Percentiles rank a stretch among this genome's conserved stretches.
Evolutionary conservation across 2,113 vertebrate genomes (phyloP).

Genomic region (Hippoglossus stenolepis): DNA sequence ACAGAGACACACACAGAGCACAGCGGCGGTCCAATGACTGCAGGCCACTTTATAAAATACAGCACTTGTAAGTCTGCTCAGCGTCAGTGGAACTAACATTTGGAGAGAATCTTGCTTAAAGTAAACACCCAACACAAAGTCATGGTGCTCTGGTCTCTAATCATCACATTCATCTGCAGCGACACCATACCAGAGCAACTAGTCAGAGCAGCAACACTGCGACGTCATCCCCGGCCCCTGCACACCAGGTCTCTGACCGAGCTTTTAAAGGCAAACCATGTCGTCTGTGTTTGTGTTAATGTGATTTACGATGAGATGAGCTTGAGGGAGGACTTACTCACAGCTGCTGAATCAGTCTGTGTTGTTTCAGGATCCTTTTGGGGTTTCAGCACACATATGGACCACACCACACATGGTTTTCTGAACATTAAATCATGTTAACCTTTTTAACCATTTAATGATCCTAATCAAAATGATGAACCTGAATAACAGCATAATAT

Average conservation of each 20-base stretch:
- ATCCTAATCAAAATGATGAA: too few relatives aligned
- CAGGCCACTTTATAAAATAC: constrained; percentile 15
- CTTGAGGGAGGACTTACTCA: background rate
- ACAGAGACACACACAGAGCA: background rate
- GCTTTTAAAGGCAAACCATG: constrained; percentile 53
- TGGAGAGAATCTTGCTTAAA: constrained; percentile 34
- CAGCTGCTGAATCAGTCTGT: background rate
- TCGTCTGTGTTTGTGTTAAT: constrained; percentile 46
- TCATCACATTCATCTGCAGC: background rate
- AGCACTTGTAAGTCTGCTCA: constrained; percentile 53
- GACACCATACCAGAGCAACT: constrained; percentile 31
- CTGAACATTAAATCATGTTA: too few relatives aligned
- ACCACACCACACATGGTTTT: too few relatives aligned
- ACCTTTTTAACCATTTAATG: too few relatives aligned
- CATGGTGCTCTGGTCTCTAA: background rate
- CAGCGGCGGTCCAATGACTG: constrained; percentile 1
- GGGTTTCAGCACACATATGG: background rate
- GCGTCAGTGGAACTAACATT: constrained; percentile 59
- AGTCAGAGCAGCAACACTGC: background rate
- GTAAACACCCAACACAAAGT: constrained; percentile 46
- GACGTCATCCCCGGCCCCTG: background rate
- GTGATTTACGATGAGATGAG: constrained; percentile 20
- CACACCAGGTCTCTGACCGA: background rate
- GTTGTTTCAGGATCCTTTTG: background rate
- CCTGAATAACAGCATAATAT: too few relatives aligned